Percentiles rank a stretch among this genome's conserved stretches.
These are phyloP conservation scores for Mythimna impura DNA, from an alignment of 2,888 invertebrate genomes.

Conservation along the genomic window DNA sequence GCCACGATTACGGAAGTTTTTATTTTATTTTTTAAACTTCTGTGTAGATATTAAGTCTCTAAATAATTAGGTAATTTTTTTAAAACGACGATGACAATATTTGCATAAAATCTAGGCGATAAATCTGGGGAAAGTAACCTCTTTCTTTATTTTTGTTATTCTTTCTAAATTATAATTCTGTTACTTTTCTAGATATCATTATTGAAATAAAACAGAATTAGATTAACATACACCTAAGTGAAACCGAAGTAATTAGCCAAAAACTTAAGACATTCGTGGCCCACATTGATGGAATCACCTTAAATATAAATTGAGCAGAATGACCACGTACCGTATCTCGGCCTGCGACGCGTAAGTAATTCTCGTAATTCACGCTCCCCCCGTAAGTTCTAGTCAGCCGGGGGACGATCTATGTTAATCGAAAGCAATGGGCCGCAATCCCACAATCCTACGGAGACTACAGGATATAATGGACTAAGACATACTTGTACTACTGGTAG, in stretches of 20 bases:
- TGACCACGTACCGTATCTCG: not conserved
- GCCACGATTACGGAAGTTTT: too few species aligned
- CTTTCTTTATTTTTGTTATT: too few species aligned
- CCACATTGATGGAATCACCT: not conserved
- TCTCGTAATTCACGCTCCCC: conserved; percentile 30
- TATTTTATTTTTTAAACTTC: too few species aligned
- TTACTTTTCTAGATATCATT: too few species aligned
- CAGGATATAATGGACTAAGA: conserved; percentile 12
- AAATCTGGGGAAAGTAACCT: too few species aligned
- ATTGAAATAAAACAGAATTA: not conserved
- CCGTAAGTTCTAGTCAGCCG: conserved; percentile 42
- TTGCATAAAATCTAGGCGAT: too few species aligned
- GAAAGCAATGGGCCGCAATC: conserved; percentile 45
- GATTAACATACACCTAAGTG: not conserved
- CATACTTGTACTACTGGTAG: not conserved
- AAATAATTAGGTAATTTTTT: too few species aligned
- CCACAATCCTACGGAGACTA: conserved; percentile 28
- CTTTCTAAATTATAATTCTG: too few species aligned
- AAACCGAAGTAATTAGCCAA: not conserved
- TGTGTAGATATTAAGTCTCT: too few species aligned
- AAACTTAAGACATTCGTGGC: not conserved
- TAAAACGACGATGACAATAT: too few species aligned
- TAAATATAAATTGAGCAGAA: conserved; percentile 3
- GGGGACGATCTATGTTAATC: conserved; percentile 56
- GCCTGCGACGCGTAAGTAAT: conserved; percentile 13